Evolutionary conservation across 2,113 vertebrate species (phyloP).

Genomic region (Rhizomys pruinosus): DNA sequence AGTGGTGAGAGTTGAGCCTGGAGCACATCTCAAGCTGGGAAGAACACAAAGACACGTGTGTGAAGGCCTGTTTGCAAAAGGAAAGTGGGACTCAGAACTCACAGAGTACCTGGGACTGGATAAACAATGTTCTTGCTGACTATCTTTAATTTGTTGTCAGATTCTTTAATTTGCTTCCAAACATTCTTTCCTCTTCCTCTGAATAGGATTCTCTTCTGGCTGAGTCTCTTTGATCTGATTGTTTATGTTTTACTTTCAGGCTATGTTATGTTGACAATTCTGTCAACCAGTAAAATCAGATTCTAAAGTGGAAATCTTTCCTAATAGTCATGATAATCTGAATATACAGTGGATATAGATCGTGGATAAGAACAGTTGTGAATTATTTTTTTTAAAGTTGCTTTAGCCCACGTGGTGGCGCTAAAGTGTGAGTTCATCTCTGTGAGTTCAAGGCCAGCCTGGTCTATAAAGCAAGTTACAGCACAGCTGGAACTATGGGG

Average conservation of each 20-base stretch:
- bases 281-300: constrained; percentile 72
- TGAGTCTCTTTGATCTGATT: constrained; percentile 75
- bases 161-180: constrained; percentile 73
- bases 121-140: constrained; percentile 65
- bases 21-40: background rate
- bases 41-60: background rate
- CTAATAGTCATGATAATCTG: constrained; percentile 69
- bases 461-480: no score
- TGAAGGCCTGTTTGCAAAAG: background rate
- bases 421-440: no score
- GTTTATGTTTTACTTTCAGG: constrained; percentile 67
- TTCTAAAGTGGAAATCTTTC: constrained; percentile 71
- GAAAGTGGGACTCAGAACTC: constrained; percentile 37
- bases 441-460: no score
- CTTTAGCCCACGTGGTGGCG: no score
- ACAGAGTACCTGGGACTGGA: constrained; percentile 37
- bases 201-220: constrained; percentile 70
- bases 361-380: constrained; percentile 7
- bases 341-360: constrained; percentile 72
- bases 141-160: constrained; percentile 75
- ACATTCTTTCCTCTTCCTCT: constrained; percentile 68
- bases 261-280: constrained; percentile 72
- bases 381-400: constrained; percentile 27
- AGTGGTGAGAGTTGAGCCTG: background rate
- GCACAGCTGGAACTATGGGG: no score